Evolutionary conservation across 2,797 vertebrate genomes (phyloP).

Genomic region (Peromyscus melanophrys): DNA sequence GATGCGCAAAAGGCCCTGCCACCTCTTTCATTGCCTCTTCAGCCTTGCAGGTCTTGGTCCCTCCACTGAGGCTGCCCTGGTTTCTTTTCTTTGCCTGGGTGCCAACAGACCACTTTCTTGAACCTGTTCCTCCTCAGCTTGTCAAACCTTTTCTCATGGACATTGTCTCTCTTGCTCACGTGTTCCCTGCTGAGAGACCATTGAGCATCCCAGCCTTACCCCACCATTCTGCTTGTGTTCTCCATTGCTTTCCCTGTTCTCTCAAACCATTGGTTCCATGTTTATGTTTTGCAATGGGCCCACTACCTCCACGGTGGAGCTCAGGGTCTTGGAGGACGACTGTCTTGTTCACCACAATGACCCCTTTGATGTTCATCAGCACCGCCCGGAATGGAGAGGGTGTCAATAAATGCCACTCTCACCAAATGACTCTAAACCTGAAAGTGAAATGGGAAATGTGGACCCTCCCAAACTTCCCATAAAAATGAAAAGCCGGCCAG

Average conservation of each 20-base stretch:
- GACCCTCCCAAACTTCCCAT: background rate
- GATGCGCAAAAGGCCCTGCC: fast-evolving
- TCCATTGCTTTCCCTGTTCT: background rate
- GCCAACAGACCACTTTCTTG: background rate
- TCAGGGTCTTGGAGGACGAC: background rate
- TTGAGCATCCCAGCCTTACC: background rate
- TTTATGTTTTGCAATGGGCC: background rate
- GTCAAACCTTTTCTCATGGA: background rate
- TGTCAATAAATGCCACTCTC: background rate
- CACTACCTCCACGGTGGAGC: fast-evolving
- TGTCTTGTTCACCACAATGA: background rate
- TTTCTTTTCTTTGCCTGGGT: background rate
- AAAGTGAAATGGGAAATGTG: background rate
- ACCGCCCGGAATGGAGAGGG: background rate
- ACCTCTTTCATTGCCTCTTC: too few relatives aligned
- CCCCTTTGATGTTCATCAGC: background rate
- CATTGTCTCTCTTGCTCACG: background rate
- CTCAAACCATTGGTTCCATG: background rate
- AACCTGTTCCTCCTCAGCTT: fast-evolving
- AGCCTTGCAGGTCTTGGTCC: too few relatives aligned
- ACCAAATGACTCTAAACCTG: background rate
- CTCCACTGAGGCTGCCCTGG: background rate
- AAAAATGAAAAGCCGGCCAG: background rate
- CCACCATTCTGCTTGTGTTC: background rate
- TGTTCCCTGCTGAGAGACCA: background rate